A percentile compares a stretch with the other conserved stretches of the same genome.
Conservation (phyloP, 2,113 vertebrate genomes). For the Forbesichthys papilliferus region DNA sequence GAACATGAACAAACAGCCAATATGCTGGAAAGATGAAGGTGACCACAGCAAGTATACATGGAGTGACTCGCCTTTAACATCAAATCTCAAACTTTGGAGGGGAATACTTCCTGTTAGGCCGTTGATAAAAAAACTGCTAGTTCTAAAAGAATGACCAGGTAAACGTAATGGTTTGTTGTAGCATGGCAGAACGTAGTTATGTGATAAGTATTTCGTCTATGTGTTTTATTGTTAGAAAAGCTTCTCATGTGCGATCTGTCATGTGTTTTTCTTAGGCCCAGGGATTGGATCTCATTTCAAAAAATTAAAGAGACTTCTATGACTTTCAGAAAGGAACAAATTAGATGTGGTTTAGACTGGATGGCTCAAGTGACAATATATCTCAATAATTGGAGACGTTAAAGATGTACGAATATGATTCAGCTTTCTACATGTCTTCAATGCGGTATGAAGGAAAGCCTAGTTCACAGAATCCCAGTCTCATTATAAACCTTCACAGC, state of each 20-base stretch:
- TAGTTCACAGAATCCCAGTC: constrained; percentile 45
- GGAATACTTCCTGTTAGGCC: not conserved
- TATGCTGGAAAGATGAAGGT: constrained; percentile 35
- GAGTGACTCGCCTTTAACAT: constrained; percentile 33
- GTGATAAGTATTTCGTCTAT: not conserved
- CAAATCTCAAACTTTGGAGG: not conserved
- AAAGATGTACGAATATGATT: constrained; percentile 51
- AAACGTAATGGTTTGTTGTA: not conserved
- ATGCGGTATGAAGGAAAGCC: constrained; percentile 41
- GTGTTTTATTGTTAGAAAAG: constrained; percentile 44
- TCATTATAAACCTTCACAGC: constrained; percentile 71
- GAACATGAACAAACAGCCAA: constrained; percentile 39
- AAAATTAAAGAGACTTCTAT: constrained; percentile 45
- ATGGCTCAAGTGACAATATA: constrained; percentile 62
- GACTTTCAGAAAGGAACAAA: constrained; percentile 61
- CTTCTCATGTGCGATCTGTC: constrained; percentile 42
- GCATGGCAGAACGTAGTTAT: too few species aligned
- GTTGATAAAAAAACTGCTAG: too few species aligned
- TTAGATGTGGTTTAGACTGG: constrained; percentile 53
- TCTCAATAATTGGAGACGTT: constrained; percentile 64
- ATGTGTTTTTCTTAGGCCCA: constrained; percentile 38
- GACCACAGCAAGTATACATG: constrained; percentile 13
- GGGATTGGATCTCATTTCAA: constrained; percentile 39
- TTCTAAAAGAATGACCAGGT: not conserved
- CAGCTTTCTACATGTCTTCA: constrained; percentile 43